These are phyloP conservation scores for Frankliniella fusca DNA, from an alignment of 2,888 invertebrate species.

Conservation along the genomic window DNA sequence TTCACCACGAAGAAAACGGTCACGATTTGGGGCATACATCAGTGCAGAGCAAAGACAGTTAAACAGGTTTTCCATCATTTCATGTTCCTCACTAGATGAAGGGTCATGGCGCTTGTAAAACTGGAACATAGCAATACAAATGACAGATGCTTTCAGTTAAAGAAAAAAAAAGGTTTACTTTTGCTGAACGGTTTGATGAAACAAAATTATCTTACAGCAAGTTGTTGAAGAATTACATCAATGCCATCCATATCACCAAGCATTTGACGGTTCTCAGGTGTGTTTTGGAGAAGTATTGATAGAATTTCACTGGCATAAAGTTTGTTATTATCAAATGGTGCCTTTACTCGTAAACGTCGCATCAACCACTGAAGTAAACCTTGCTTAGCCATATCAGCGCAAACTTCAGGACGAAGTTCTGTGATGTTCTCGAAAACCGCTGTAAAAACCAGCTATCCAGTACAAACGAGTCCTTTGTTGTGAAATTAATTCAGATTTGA, in stretches of 20 bases:
- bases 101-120: conserved; percentile 95
- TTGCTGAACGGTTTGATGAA: conserved; percentile 28
- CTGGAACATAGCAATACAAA: conserved; percentile 47
- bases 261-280: conserved; percentile 71
- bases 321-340: conserved; percentile 92
- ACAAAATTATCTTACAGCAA: conserved; percentile 62
- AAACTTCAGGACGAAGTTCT: conserved; percentile 82
- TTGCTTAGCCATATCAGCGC: conserved; percentile 80
- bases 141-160: neutral
- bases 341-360: conserved; percentile 80
- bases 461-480: neutral
- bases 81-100: conserved; percentile 84
- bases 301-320: conserved; percentile 93
- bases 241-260: conserved; percentile 94
- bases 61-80: conserved; percentile 98
- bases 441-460: conserved; percentile 44
- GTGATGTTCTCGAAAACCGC: conserved; percentile 92
- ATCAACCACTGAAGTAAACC: conserved; percentile 89
- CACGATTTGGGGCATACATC: conserved; percentile 81
- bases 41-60: conserved; percentile 91
- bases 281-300: conserved; percentile 89
- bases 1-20: conserved; percentile 91
- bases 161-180: conserved; percentile 21
- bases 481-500: conserved; percentile 50
- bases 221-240: conserved; percentile 89